Evolutionary conservation across 1,140 invertebrate species (phyloP).

Genomic region (Eubasilissa regina): DNA sequence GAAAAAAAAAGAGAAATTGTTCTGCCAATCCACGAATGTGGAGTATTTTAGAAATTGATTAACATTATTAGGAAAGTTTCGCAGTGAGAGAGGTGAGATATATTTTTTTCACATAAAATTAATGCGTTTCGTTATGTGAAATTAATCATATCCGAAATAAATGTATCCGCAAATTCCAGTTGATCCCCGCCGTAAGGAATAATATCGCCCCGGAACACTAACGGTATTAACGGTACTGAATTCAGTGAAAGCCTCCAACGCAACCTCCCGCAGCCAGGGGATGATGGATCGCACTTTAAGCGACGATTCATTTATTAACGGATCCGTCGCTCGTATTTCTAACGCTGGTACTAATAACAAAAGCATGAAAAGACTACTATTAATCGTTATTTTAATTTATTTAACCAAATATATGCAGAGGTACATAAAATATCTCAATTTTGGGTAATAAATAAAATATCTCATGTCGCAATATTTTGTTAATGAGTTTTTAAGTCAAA

Average conservation of each 20-base stretch:
- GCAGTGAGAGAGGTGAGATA: too few species aligned
- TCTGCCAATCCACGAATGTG: too few species aligned
- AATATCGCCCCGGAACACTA: slow-evolving; percentile 1
- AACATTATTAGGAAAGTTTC: too few species aligned
- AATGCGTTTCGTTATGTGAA: not conserved
- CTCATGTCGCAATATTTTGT: too few species aligned
- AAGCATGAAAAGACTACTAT: slow-evolving; percentile 48
- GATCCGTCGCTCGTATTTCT: slow-evolving; percentile 53
- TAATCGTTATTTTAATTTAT: slow-evolving; percentile 57
- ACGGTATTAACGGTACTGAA: slow-evolving; percentile 12
- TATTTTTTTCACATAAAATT: not conserved
- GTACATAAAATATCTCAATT: too few species aligned
- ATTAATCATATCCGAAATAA: not conserved
- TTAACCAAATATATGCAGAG: not conserved
- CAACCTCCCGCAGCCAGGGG: slow-evolving; percentile 34
- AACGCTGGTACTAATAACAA: slow-evolving; percentile 40
- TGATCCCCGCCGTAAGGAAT: slow-evolving; percentile 7
- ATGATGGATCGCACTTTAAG: slow-evolving; percentile 59
- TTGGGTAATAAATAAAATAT: too few species aligned
- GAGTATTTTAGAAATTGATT: too few species aligned
- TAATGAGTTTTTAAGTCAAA: too few species aligned
- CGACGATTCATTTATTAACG: slow-evolving; percentile 59
- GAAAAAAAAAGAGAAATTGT: too few species aligned
- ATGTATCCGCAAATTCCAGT: slow-evolving; percentile 15
- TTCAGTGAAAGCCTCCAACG: slow-evolving; percentile 21